Percentiles rank a stretch among this genome's conserved stretches.
phyloP scores from a whole-genome alignment of 2,113 vertebrate genomes.

The Columbina picui region DNA sequence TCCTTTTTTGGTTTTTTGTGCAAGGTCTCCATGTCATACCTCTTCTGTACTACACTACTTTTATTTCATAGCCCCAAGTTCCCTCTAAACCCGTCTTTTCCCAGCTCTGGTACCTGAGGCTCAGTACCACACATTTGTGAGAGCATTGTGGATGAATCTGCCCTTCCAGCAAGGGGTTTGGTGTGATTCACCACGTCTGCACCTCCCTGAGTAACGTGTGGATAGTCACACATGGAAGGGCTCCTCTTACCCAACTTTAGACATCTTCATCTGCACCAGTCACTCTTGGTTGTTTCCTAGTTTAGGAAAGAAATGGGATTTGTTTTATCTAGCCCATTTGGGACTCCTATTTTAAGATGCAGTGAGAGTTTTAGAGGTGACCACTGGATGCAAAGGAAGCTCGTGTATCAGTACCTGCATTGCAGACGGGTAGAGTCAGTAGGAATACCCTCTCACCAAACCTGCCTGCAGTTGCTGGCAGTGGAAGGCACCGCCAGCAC shows the following conservation, averaged over 20 bases:
- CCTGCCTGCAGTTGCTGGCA: not conserved
- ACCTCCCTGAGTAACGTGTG: not conserved
- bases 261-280: not conserved
- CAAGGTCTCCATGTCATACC: not conserved
- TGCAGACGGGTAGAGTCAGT: not conserved
- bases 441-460: not conserved
- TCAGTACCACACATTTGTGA: not conserved
- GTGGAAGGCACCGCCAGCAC: not conserved
- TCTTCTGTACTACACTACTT: not conserved
- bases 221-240: not conserved
- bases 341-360: not conserved
- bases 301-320: not conserved
- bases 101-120: not conserved
- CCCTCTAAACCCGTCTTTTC: not conserved
- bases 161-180: not conserved
- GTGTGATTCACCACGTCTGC: not conserved
- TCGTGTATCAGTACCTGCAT: not conserved
- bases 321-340: not conserved
- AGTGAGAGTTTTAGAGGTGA: not conserved
- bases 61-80: not conserved
- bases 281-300: not conserved
- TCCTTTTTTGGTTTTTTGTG: not conserved
- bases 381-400: not conserved
- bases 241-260: not conserved
- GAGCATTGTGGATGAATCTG: not conserved